Base-by-base conservation (phyloP, 2,797 vertebrate species). In the Rhinichthys osculus region DNA sequence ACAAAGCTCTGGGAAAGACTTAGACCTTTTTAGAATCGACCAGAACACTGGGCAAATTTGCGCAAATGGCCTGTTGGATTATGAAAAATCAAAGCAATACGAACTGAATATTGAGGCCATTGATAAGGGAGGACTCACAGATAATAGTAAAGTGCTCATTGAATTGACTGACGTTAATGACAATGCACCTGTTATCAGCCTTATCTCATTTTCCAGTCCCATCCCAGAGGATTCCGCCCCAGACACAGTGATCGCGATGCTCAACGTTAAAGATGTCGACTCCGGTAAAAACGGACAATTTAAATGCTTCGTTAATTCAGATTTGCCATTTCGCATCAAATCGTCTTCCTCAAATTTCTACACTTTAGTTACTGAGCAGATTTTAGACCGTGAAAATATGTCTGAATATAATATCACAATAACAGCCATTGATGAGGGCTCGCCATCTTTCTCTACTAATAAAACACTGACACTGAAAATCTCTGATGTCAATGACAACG, bases 201-300 rank as follows among this genome's bases (percentile, higher is more conserved):
- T 95, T 0, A 94, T 95, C n/a, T 96, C 95, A 0, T 87, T 95
- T 4, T 94, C 94, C 5, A 94, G 91, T 27, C 88, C 90, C 0
- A 90, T 96, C 14, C 86, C 93, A 2, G 95, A 96, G 59, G 90
- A 96, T 73, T 92, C 93, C 0, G 62, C 80, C 54, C 88, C 88
- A 23, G 94, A 91, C 1, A 95, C 94, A 3, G 88, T 94, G 19
- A 89, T 95, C 81, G 93, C 95, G 1, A 93, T 96, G 92, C 85
- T 96, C 1, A 95, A 96, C 80, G 87, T 95, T 47, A 94, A 95
- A 92, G 95, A 96, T 40, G 27, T 93, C 0, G 95, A 96, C 86
- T 93, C 93, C 0, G 95, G 93, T 62, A 94, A 93, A 89, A 95
- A 95, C 44, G 93, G 94, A 0, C 90, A 93, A 69, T 86, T 95